phyloP scores from a whole-genome alignment of 2,797 vertebrate genomes.

The Salmo trutta region DNA sequence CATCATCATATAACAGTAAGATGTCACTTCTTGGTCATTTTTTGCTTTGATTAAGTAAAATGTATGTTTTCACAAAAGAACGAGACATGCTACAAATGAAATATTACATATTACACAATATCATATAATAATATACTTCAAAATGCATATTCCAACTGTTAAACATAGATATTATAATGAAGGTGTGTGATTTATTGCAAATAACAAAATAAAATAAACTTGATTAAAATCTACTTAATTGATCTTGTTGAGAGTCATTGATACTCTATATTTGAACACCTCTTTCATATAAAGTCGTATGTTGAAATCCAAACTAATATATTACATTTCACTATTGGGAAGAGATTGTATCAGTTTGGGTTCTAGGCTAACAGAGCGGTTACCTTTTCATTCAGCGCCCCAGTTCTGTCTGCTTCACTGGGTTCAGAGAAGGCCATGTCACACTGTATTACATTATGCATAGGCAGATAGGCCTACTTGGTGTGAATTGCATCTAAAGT shows the following conservation, averaged over 20 bases:
- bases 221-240: neutral
- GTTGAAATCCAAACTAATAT: neutral
- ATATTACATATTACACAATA: conserved; percentile 31
- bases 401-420: neutral
- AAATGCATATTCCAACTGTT: conserved; percentile 1
- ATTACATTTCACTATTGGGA: neutral
- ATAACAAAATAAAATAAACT: neutral
- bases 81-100: conserved; percentile 35
- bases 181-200: conserved; percentile 27
- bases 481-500: neutral
- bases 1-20: neutral
- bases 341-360: neutral
- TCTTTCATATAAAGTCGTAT: neutral
- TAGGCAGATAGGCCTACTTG: neutral
- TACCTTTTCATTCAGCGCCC: neutral
- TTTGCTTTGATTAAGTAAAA: conserved; percentile 11
- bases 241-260: neutral
- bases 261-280: neutral
- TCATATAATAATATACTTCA: conserved; percentile 29
- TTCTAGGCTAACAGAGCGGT: neutral
- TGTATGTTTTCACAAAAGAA: conserved; percentile 20
- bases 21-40: neutral
- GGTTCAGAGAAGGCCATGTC: neutral
- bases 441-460: neutral
- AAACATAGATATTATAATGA: conserved; percentile 25